Base-by-base conservation (phyloP, 1,140 invertebrate genomes). In the Pseudomyrmex sp. region DNA sequence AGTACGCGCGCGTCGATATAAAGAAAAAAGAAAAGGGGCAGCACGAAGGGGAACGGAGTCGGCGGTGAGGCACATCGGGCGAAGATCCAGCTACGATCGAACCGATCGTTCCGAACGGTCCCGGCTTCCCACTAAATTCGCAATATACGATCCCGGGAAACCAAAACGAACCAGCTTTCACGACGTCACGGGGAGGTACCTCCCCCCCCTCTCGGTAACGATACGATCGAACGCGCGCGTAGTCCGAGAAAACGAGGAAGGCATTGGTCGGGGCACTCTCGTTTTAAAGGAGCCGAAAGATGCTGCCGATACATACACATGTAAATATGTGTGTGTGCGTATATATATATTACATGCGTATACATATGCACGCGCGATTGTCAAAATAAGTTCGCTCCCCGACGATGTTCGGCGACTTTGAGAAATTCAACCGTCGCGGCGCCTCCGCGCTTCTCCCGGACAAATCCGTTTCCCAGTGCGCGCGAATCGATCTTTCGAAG, bases 61-160 rank as follows among this genome's bases (percentile, higher is more conserved):
- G 62, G 69, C 63, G 63, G 56, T 15, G 66, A 65, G 82, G 72
- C 18, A 66, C 63, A 86, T 84, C 85, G 87, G 86, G 88, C 82
- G 82, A 82, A 56, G 85, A 89, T 89, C 85, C 88, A 89, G 82
- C 87, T 79, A 86, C 87, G 87, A 89, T 77, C 83, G 72, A 88
- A 82, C 82, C 86, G 89, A 90, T 90, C 89, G 85, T 90, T 90
- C 73, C 82, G 89, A 35, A 87, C 86, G 89, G 86, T 88, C 86
- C 85, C 68, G 75, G 84, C 86, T 88, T 88, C 89, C 85, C 88
- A 90, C 88, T 90, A 89, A 89, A 89, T 89, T 89, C 85, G 87
- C 88, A 89, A 89, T 89, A 89, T 89, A 89, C 85, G 88, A 89
- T 89, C 87, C 87, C 85, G 88, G 87, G 88, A 86, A 89, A 89